Conservation (phyloP, 2,113 vertebrate genomes). For the Coregonus clupeaformis region DNA sequence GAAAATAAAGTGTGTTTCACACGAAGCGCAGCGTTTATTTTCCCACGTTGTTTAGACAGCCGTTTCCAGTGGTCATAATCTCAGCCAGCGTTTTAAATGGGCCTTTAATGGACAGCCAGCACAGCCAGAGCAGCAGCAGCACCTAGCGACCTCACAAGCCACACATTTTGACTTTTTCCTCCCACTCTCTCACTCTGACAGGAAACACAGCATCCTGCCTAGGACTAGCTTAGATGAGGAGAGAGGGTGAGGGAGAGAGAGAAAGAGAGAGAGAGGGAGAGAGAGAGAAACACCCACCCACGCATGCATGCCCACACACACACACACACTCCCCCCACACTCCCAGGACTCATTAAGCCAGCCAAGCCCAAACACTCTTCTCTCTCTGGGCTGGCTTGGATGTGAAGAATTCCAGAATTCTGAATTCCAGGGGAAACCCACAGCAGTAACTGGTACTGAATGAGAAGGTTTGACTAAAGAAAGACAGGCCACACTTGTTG, state of each 20-base stretch:
- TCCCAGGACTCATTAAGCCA: neutral
- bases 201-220: constrained; percentile 63
- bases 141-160: constrained; percentile 48
- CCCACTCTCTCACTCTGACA: constrained; percentile 21
- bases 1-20: constrained; percentile 46
- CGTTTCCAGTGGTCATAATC: constrained; percentile 60
- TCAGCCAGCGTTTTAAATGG: too few species aligned
- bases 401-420: too few species aligned
- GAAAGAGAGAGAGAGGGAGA: too few species aligned
- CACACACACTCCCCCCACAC: too few species aligned
- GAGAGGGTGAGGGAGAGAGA: too few species aligned
- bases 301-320: too few species aligned
- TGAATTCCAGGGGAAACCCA: constrained; percentile 54
- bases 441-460: constrained; percentile 32
- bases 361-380: constrained; percentile 39
- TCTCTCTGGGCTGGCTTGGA: constrained; percentile 39
- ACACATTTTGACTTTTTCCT: constrained; percentile 15
- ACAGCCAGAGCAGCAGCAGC: constrained; percentile 9
- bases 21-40: constrained; percentile 54
- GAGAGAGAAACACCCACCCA: too few species aligned
- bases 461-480: constrained; percentile 31
- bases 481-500: constrained; percentile 42
- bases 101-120: constrained; percentile 42
- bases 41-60: constrained; percentile 65
- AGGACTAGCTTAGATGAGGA: constrained; percentile 29